Base-by-base conservation (phyloP, 2,113 vertebrate genomes). In the Natator depressus region DNA sequence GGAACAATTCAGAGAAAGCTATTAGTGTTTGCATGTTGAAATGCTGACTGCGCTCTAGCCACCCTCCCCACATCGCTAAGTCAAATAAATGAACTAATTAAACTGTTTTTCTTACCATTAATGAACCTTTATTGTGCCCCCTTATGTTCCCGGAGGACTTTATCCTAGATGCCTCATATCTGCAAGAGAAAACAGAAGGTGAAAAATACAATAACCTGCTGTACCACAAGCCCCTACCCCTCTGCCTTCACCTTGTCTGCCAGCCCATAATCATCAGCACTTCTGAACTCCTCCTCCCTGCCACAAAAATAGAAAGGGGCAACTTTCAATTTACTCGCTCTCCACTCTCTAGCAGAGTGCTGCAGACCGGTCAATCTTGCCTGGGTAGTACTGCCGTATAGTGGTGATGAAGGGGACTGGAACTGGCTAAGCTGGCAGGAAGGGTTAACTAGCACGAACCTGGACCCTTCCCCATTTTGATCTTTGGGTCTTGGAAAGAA, bases 51-150 rank as follows among this genome's bases (percentile, higher is more conserved):
- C 76, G 82, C 10, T 49, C 93, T 14, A 75, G 10, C 46, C 55
- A 22, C 51, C 85, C 78, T 95, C n/a, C 46, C 80, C 76, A 54
- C 76, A 91, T 84, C 86, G 38, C 80, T 90, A 93, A 94, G 91
- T 89, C 90, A 96, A 97, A 95, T 91, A 96, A 94, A 93, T 92
- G 91, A 82, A 86, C 93, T 89, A 89, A 95, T 86, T 89, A 54
- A 80, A 8, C 54, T 92, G 54, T 82, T 94, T 84, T 91, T 86
- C 69, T 89, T 38, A 38, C 88, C 75, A 49, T 81, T 82, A 62
- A 38, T 94, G 84, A 90, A 96, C 80, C 91, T 94, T 95, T 94
- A 38, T 51, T 55, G 84, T 93, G 80, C 91, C 87, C 92, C 75
- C 46, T 79, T 80, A 19, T 79, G 49, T 90, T 95, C 53, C 55